A percentile compares a stretch with the other conserved stretches of the same genome.
phyloP scores from a whole-genome alignment of 53 echinoderm and acorn worm species.

The Luidia sarsii region DNA sequence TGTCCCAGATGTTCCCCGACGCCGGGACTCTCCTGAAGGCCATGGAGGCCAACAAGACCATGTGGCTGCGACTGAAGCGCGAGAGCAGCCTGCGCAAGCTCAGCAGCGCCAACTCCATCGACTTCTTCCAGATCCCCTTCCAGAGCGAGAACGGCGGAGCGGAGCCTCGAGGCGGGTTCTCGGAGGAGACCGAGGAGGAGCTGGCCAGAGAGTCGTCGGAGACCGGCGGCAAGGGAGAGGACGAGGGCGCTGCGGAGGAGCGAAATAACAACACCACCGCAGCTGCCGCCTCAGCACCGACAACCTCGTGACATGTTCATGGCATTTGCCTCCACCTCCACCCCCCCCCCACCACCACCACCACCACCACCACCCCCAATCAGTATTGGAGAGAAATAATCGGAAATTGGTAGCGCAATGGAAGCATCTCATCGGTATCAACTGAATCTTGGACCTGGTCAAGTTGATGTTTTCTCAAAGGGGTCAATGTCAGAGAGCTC shows the following conservation, averaged over 20 bases:
- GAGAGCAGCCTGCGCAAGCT: conserved; percentile 87
- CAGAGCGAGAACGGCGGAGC: conserved; percentile 59
- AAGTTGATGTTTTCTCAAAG: too few relatives aligned
- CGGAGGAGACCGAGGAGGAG: conserved; percentile 37
- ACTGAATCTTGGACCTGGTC: too few relatives aligned
- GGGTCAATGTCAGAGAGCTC: too few relatives aligned
- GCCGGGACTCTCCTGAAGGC: conserved; percentile 61
- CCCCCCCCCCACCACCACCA: too few relatives aligned
- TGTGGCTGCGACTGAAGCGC: conserved; percentile 84
- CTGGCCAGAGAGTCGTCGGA: conserved; percentile 15
- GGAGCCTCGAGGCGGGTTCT: conserved; percentile 15
- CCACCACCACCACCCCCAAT: too few relatives aligned
- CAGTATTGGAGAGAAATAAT: too few relatives aligned
- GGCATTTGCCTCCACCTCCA: too few relatives aligned
- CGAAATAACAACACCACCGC: background rate
- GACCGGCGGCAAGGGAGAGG: conserved; percentile 25
- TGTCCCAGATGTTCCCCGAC: conserved; percentile 68
- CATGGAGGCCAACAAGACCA: conserved; percentile 77
- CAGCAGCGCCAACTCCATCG: conserved; percentile 98
- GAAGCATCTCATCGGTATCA: too few relatives aligned
- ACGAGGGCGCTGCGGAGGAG: background rate
- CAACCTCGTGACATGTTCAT: conserved; percentile 1
- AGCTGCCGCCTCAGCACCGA: background rate
- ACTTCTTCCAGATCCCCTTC: conserved; percentile 95
- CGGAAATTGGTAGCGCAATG: too few relatives aligned